Conservation (phyloP, 2,113 vertebrate species). For the Atractosteus spatula region DNA sequence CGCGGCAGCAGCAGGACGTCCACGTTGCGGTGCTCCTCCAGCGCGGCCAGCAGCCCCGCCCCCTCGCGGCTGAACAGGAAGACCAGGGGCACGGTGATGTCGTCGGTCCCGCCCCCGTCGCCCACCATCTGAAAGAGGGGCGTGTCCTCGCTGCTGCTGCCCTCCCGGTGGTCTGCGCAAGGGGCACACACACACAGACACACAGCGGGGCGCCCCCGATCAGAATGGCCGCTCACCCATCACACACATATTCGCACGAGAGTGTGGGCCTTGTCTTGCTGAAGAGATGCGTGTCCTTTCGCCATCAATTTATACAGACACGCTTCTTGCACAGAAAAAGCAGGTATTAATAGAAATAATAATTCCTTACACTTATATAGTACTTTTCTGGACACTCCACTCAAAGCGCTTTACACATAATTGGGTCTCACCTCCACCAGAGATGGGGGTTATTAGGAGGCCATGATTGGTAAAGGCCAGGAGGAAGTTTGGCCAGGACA, state of each 20-base stretch:
- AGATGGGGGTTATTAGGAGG: no score
- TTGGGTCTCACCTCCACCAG: no score
- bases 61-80: constrained; percentile 72
- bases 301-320: no score
- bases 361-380: no score
- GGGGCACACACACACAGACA: neutral
- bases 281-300: no score
- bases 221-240: neutral
- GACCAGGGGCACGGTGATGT: constrained; percentile 66
- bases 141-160: constrained; percentile 64
- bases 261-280: no score
- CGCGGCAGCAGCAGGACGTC: constrained; percentile 68
- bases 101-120: constrained; percentile 62
- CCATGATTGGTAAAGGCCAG: no score
- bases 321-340: no score
- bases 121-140: constrained; percentile 79
- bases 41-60: constrained; percentile 55
- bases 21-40: constrained; percentile 65
- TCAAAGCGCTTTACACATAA: no score
- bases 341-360: no score
- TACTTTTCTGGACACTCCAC: no score
- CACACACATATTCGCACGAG: neutral
- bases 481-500: no score
- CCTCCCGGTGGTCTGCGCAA: constrained; percentile 63
- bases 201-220: neutral